These are phyloP conservation scores for Achlya flavicornis DNA, from an alignment of 2,888 invertebrate genomes.

Conservation along the genomic window DNA sequence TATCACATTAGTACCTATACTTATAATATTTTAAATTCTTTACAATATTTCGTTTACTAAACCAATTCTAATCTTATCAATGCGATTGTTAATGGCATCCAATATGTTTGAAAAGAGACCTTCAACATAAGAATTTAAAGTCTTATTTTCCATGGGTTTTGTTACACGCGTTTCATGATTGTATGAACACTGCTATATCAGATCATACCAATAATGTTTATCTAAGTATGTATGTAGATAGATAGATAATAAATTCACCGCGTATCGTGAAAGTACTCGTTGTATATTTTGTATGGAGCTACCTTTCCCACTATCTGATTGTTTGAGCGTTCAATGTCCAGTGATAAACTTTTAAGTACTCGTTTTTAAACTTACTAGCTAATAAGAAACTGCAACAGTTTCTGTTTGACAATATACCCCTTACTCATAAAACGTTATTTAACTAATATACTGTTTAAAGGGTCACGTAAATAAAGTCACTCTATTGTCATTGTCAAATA, in stretches of 20 bases:
- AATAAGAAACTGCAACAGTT: background rate
- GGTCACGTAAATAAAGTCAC: too few species aligned
- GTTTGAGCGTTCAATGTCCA: background rate
- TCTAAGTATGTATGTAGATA: slow-evolving; percentile 45
- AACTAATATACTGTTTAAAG: too few species aligned
- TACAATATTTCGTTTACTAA: too few species aligned
- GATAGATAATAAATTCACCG: slow-evolving; percentile 55
- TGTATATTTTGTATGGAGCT: slow-evolving; percentile 40
- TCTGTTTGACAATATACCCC: too few species aligned
- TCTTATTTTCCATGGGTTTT: background rate
- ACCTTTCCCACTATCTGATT: slow-evolving; percentile 10
- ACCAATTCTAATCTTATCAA: too few species aligned
- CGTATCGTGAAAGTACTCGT: slow-evolving; percentile 34
- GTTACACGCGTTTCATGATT: background rate
- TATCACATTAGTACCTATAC: background rate
- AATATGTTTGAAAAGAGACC: too few species aligned
- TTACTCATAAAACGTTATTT: too few species aligned
- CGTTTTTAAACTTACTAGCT: background rate
- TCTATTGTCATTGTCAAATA: too few species aligned
- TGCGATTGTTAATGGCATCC: too few species aligned
- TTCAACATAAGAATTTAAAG: too few species aligned
- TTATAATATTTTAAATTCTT: background rate
- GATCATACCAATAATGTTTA: slow-evolving; percentile 37
- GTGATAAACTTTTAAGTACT: background rate
- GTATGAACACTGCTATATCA: slow-evolving; percentile 13